These are phyloP conservation scores for Tupaia chinensis DNA, from an alignment of 2,113 vertebrate genomes.

Conservation along the genomic window DNA sequence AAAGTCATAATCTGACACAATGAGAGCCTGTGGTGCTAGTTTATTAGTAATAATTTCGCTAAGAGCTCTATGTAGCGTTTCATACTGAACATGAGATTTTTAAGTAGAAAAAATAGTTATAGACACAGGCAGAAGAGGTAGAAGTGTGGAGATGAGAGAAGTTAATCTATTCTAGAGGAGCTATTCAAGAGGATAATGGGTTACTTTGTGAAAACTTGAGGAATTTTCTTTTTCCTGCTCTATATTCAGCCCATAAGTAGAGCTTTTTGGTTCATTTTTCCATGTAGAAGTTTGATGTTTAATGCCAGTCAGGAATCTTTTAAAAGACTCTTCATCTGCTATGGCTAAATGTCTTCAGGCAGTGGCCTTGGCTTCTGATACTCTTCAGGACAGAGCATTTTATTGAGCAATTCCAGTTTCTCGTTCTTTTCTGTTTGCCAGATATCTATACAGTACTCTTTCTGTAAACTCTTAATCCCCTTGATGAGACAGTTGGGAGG, in stretches of 20 bases:
- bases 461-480: not conserved
- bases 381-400: not conserved
- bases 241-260: not conserved
- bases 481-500: not conserved
- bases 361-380: not conserved
- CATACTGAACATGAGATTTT: conserved; percentile 19
- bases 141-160: not conserved
- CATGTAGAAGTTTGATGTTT: not conserved
- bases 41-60: conserved; percentile 11
- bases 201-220: not conserved
- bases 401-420: not conserved
- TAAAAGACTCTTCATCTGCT: not conserved
- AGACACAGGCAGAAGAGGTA: not conserved
- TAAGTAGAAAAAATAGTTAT: not conserved
- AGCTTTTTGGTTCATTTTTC: not conserved
- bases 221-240: not conserved
- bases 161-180: not conserved
- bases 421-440: not conserved
- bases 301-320: conserved; percentile 12
- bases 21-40: not conserved
- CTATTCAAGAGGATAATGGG: not conserved
- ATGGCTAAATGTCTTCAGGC: not conserved
- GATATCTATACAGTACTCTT: not conserved
- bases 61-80: not conserved
- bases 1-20: not conserved